Evolutionary conservation across 2,797 vertebrate genomes (phyloP), one percentile per base, ranked within the genome.

Genomic region (Thripadectes ignobilis): DNA sequence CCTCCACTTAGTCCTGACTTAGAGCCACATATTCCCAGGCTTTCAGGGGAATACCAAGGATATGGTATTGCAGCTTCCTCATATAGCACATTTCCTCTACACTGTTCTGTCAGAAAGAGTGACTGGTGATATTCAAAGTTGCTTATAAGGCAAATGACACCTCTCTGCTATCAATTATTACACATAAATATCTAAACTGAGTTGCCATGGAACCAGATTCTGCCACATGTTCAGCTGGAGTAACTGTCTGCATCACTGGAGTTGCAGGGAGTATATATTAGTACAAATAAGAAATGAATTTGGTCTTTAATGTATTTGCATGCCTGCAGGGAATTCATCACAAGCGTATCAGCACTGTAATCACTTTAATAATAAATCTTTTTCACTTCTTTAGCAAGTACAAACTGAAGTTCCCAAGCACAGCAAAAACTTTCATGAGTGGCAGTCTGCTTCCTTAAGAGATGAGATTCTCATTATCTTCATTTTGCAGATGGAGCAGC

Each of bases 401-500:
- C 29, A 52, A 54, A 41, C 55, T 49, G 73, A 96, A 92, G 79
- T 93, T 89, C 85, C 57, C 79, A 84, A 93, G 51, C 63, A 71
- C 72, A 91, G 73, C 94, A 96, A 86, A 95, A 93, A 75, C 91
- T 79, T 91, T 19, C 10, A 18, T 63, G 58, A 80, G 36, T 66
- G 24, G 36, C 76, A 74, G 39, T 66, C 8, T 16, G 55, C 54
- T 67, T 85, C 76, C 69, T 85, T 94, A 45, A 75, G 65, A 83
- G 46, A 63, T 19, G 45, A 43, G 7, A 21, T 75, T 87, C 58
- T 88, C 81, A 62, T 91, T 93, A 93, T 97, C 54, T 48, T 88
- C 76, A 49, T 96, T 95, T 88, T 92, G 82, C 91, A 88, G 85
- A 92, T 76, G 82, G 52, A 88, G 59, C 89, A 71, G 77, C 74